A percentile compares a stretch with the other conserved stretches of the same genome.
phyloP scores from a whole-genome alignment of 2,113 vertebrate genomes.

The Pedetes capensis region DNA sequence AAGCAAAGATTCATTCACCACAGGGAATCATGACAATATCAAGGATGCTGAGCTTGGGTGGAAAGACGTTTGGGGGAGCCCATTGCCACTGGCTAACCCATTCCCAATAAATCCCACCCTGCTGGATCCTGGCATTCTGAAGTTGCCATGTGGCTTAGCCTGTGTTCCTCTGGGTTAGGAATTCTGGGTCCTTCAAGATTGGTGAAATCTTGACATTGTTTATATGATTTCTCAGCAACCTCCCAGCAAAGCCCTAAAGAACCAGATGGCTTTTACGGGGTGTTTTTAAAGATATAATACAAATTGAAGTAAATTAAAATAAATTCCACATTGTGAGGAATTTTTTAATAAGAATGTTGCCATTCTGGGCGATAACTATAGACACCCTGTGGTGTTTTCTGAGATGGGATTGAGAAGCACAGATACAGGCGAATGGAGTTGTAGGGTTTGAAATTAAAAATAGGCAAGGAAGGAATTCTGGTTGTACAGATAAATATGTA shows the following conservation, averaged over 20 bases:
- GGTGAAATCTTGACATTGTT: slow-evolving; percentile 41
- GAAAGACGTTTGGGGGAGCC: neutral
- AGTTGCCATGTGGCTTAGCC: neutral
- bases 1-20: neutral
- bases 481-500: slow-evolving; percentile 10
- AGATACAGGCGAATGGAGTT: slow-evolving; percentile 30
- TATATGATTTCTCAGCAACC: slow-evolving; percentile 44
- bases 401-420: slow-evolving; percentile 15
- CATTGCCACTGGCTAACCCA: neutral
- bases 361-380: slow-evolving; percentile 36
- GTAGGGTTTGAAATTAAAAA: slow-evolving; percentile 54
- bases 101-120: neutral
- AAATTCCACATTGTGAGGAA: slow-evolving; percentile 22
- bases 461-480: slow-evolving; percentile 14
- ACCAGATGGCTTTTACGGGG: slow-evolving; percentile 48
- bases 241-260: slow-evolving; percentile 23
- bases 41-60: neutral
- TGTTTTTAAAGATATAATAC: slow-evolving; percentile 57
- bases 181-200: neutral
- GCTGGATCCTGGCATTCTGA: neutral
- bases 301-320: slow-evolving; percentile 60
- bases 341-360: slow-evolving; percentile 57
- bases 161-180: neutral
- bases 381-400: slow-evolving; percentile 19
- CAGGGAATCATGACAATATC: neutral